Base-by-base conservation (phyloP, 2,113 vertebrate genomes). In the Perca fluviatilis region DNA sequence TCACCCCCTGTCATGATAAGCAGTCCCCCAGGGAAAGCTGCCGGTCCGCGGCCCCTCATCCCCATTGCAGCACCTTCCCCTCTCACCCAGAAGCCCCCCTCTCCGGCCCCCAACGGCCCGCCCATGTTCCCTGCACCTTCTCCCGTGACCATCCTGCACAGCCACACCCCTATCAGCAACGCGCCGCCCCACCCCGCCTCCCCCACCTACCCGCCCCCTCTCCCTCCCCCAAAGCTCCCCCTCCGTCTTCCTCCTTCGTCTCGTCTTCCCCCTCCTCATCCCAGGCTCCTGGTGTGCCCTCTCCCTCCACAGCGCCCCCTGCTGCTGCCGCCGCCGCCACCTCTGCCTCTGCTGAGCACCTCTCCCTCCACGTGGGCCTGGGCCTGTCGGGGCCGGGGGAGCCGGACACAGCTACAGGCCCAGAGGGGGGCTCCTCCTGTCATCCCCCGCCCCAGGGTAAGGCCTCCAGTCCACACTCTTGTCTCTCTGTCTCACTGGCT, bases 1-100 rank as follows among this genome's bases (percentile, higher is more conserved):
- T 99, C 98, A 25, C 98, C 98, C 68, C 98, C 98, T 0, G 96
- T 99, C 50, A 98, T 99, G 97, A 99, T 99, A 85, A 99, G 98
- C 91, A 99, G 98, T 47, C 98, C 98, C 4, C 98, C 98, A 3
- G 98, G 97, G 70, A 98, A 97, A 94, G 98, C 98, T 6, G 74
- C 97, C 0, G 98, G 98, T 33, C 97, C 98, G 0, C 95, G 98
- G 75, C 97, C 98, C 0, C 95, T 98, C 75, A 96, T 99, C 56
- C 97, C 97, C 1, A 92, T 97, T 27, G 95, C 96, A 1, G 93
- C 96, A 33, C 96, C 97, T 58, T 96, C 95, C 83, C 95, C 97
- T 1, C 95, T 95, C 74, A 92, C 96, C 89, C 98, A 97, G 83
- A 95, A 95, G 92, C 95, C 97, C n/a, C 95, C 96, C 0, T 97